Evolutionary conservation across 2,113 vertebrate species (phyloP).

Genomic region (Anhinga anhinga): DNA sequence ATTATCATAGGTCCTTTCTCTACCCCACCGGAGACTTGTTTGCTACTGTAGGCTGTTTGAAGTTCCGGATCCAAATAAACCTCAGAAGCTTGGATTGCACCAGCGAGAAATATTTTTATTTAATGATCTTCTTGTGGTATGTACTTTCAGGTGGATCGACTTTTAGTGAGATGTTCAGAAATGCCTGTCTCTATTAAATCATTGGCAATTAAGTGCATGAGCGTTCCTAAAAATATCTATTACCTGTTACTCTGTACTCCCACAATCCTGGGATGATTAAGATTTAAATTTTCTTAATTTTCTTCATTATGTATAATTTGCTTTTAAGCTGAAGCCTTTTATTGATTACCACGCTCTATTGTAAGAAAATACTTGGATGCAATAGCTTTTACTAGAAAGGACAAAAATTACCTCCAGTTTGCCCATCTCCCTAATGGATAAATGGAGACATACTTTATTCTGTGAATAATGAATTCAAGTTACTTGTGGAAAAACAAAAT

Average conservation of each 20-base stretch:
- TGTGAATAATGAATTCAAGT: neutral
- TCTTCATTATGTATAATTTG: neutral
- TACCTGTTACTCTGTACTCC: neutral
- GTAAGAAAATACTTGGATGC: neutral
- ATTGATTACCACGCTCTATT: neutral
- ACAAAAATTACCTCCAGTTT: neutral
- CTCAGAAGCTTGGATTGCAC: slow-evolving; percentile 94
- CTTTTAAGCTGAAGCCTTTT: neutral
- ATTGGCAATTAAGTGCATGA: neutral
- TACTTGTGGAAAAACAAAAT: neutral
- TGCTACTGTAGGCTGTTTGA: slow-evolving; percentile 98
- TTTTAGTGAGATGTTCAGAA: neutral
- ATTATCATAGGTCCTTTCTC: slow-evolving; percentile 84
- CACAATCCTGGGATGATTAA: neutral
- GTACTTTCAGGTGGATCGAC: slow-evolving; percentile 12
- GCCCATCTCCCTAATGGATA: neutral
- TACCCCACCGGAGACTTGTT: slow-evolving; percentile 93
- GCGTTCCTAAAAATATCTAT: neutral
- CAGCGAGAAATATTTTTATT: slow-evolving; percentile 98
- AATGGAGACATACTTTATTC: neutral
- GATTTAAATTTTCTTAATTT: neutral
- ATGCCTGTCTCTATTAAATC: neutral
- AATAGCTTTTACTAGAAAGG: neutral
- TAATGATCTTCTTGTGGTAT: slow-evolving; percentile 96
- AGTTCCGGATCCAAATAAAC: slow-evolving; percentile 96